Evolutionary conservation across 2,888 invertebrate genomes (phyloP).

Genomic region (Nomada flava): DNA sequence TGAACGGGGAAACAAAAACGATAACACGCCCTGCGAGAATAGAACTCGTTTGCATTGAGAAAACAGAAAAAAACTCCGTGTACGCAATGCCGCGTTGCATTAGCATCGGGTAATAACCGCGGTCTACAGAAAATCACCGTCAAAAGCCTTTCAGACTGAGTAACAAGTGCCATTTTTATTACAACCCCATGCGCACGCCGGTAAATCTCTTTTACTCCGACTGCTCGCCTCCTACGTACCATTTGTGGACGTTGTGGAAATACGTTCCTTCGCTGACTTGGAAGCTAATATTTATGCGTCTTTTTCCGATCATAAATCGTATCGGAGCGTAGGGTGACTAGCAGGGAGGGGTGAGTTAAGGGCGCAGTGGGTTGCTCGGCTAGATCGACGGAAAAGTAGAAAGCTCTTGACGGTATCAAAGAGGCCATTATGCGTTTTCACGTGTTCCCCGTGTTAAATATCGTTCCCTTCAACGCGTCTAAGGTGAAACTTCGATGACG

Average conservation of each 20-base stretch:
- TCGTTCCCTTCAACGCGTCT: slow-evolving; percentile 10
- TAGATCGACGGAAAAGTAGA: slow-evolving; percentile 31
- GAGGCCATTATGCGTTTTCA: slow-evolving; percentile 43
- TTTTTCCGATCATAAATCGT: slow-evolving; percentile 47
- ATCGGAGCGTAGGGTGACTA: background rate
- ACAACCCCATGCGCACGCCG: background rate
- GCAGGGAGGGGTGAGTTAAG: background rate
- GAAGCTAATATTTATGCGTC: slow-evolving; percentile 44
- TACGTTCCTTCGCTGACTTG: background rate
- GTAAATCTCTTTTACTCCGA: slow-evolving; percentile 32
- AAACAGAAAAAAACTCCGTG: background rate
- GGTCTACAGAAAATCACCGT: slow-evolving; percentile 11
- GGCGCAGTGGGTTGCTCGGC: slow-evolving; percentile 13
- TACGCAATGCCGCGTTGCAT: background rate
- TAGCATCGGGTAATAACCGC: background rate
- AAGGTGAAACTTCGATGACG: background rate
- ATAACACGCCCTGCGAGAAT: background rate
- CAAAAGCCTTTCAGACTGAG: background rate
- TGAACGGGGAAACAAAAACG: background rate
- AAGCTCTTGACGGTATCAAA: slow-evolving; percentile 39
- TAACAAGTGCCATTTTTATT: slow-evolving; percentile 40
- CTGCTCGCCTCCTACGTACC: slow-evolving; percentile 2
- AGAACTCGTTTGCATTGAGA: background rate
- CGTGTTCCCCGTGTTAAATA: slow-evolving; percentile 7
- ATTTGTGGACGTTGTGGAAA: slow-evolving; percentile 15